Evolutionary conservation across 2,113 vertebrate genomes (phyloP).

Genomic region (Rhinolophus ferrumequinum): DNA sequence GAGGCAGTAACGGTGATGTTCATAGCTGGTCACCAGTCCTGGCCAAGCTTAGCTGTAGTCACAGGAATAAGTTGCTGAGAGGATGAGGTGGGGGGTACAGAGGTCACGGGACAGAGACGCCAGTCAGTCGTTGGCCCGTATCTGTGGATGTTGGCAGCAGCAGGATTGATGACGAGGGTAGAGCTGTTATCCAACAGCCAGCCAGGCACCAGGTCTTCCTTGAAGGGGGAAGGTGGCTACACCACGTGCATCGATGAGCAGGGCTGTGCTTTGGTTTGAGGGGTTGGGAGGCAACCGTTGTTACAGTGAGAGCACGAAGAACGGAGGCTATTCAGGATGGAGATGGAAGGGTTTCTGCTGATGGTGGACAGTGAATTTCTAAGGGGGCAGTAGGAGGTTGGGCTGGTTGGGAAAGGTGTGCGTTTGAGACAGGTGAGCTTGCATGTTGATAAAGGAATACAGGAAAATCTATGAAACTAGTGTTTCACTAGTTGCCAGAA

Average conservation of each 20-base stretch:
- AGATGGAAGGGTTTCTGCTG: no score
- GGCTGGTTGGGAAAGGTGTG: background rate
- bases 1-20: no score
- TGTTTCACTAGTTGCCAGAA: background rate
- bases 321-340: accelerated
- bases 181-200: background rate
- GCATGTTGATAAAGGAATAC: background rate
- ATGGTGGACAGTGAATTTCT: no score
- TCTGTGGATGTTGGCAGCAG: background rate
- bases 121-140: background rate
- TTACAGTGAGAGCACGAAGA: background rate
- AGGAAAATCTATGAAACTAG: background rate
- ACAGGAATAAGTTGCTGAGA: background rate
- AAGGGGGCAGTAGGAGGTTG: background rate
- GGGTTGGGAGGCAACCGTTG: no score
- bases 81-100: no score
- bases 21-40: background rate
- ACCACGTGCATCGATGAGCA: background rate
- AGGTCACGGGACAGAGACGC: background rate
- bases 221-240: background rate
- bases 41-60: background rate
- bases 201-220: no score
- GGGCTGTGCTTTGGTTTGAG: background rate
- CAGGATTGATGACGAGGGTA: background rate
- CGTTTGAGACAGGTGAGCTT: background rate